Percentiles rank a stretch among this genome's conserved stretches.
phyloP scores from a whole-genome alignment of 2,113 vertebrate genomes.

The Lycocorax pyrrhopterus region DNA sequence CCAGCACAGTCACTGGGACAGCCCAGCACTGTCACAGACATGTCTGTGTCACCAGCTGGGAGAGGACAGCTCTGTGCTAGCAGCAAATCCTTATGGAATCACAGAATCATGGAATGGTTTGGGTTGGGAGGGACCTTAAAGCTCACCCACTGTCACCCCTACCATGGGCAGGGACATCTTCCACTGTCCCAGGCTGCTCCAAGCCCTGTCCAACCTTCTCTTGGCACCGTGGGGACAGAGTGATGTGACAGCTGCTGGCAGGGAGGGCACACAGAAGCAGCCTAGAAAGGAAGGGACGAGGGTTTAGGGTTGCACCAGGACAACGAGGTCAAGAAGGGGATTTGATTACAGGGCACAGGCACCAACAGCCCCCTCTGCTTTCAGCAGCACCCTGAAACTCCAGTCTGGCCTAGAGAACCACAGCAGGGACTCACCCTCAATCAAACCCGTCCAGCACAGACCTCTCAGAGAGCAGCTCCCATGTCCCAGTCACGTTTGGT shows the following conservation, averaged over 20 bases:
- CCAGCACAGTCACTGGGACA: background rate
- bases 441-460: background rate
- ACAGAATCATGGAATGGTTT: background rate
- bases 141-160: accelerated
- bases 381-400: background rate
- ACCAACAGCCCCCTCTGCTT: background rate
- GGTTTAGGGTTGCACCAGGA: background rate
- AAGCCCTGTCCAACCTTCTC: background rate
- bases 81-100: background rate
- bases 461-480: background rate
- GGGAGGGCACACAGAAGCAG: background rate
- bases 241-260: background rate
- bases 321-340: background rate
- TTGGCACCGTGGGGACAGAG: background rate
- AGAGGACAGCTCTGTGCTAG: background rate
- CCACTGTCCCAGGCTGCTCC: background rate
- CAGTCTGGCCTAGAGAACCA: background rate
- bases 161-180: background rate
- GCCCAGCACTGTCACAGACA: background rate
- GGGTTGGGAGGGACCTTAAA: background rate
- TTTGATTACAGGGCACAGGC: background rate
- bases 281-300: background rate
- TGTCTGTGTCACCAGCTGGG: background rate
- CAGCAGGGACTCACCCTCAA: background rate
- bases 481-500: background rate